Base-by-base conservation (phyloP, 2,888 invertebrate genomes). In the Gnatocerus cornutus region DNA sequence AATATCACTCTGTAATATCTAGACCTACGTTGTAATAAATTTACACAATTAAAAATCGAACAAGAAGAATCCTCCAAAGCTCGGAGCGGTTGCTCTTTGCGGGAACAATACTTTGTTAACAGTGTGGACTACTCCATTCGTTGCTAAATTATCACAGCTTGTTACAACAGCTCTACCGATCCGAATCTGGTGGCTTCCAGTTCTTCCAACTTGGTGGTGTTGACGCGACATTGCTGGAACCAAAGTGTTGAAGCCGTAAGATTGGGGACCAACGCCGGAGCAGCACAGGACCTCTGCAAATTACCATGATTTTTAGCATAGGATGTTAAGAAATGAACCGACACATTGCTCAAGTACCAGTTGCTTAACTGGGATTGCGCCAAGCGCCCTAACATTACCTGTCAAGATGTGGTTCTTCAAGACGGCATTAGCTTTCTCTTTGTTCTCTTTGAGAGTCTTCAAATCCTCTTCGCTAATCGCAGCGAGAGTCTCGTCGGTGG, bases 91-190 rank as follows among this genome's bases (percentile, higher is more conserved):
- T 0, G 77, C 76, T 63, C 80, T 79, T 56, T 80, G 80, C 5
- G 88, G 87, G 27, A 84, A 83, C 69, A 90, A 78, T 9, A 89
- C 85, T 64, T 85, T 83, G 72, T 88, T 88, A 29, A 89, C 85
- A 9, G 87, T 84, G 77, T 90, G 90, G 4, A 90, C 83, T 13
- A 90, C 86, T 3, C 90, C 90, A 76, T 89, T 89, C 0, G 85
- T 86, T 1, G 89, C 89, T 70, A 87, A 77, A 72, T 87, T 86
- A 81, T 90, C 89, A 76, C 85, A 85, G 68, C 81, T 80, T 10
- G 82, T 83, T 9, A 85, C 80, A 0, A 81, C 77, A 33, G 82
- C 82, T 58, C 81, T 77, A 43, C 84, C 84, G 45, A 84, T 80
- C 29, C 81, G 79, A 6, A 84, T 79, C 61, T 82, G 81, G 30